Base-by-base conservation (phyloP, 35 echinoderm and acorn worm genomes). In the Stichopus chloronotus region DNA sequence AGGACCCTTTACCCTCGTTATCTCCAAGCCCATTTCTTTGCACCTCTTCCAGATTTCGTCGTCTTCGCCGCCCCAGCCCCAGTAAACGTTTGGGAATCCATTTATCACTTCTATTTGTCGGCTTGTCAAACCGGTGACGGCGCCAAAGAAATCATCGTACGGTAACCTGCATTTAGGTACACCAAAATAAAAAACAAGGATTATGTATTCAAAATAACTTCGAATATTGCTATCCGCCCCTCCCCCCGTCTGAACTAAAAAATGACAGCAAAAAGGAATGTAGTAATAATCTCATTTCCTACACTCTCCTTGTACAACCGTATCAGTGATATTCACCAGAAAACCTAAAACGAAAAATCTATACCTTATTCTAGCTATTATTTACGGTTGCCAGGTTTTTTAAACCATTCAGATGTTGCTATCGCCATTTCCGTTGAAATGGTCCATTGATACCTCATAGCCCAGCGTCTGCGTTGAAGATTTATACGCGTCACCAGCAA, bases 1-100 rank as follows among this genome's bases (percentile, higher is more conserved):
- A 9, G 88, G 72, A 58, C 94, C 94, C 61, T 94, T 86, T 16
- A 59, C 55, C 59, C 96, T 86, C 9, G 90, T 92, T n/a, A 93
- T 85, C 14, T 87, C 52, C 7, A 95, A 91, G 9, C 94, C 94
- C 4, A 79, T 78, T 6, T 92, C 90, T 84, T 94, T 95, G 0
- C 95, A 93, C 23, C 96, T 55, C 23, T 95, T 90, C 96, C 92
- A 94, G 9, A 98, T 95, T 56, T 98, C 96, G 71, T 98, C 96
- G 53, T 98, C 96, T 78, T 98, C 96, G 5, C 96, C 96, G 16
- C 96, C 96, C 96, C 96, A 98, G 4, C 96, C 96, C 96, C 96
- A 98, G 89, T 95, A 98, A n/a, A 95, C 94, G 60, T 98, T 98
- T 9, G 96, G 94, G 58, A 98, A 95, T 4, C 96, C 96, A 72